These are phyloP conservation scores for Meloidogyne floridensis DNA, from an alignment of 1,140 invertebrate species.

Conservation along the genomic window DNA sequence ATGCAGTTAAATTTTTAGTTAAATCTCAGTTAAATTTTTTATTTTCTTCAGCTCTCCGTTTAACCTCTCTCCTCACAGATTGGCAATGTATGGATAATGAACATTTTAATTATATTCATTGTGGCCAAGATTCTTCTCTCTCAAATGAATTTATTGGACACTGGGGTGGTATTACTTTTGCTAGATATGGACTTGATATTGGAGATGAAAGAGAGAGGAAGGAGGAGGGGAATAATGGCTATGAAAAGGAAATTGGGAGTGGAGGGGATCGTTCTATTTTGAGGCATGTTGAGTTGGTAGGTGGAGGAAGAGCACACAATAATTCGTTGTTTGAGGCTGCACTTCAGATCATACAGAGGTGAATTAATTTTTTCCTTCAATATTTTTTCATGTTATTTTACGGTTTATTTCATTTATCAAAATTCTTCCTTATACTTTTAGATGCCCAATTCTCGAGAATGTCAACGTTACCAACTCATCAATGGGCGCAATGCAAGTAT, in stretches of 20 bases:
- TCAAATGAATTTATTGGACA: slow-evolving; percentile 73
- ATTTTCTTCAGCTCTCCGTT: slow-evolving; percentile 13
- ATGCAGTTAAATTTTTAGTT: slow-evolving; percentile 30
- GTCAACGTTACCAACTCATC: slow-evolving; percentile 83
- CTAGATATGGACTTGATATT: slow-evolving; percentile 82
- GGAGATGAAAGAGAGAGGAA: slow-evolving; percentile 24
- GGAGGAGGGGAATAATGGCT: not conserved
- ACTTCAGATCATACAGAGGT: slow-evolving; percentile 71
- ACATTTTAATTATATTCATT: slow-evolving; percentile 89
- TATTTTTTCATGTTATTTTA: not conserved
- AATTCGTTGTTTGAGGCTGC: slow-evolving; percentile 81
- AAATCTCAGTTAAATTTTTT: not conserved
- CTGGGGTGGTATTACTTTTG: slow-evolving; percentile 94
- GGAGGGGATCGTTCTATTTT: slow-evolving; percentile 72
- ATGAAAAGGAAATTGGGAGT: not conserved
- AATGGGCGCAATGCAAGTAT: slow-evolving; percentile 85
- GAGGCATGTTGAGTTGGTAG: slow-evolving; percentile 82
- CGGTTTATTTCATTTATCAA: not conserved
- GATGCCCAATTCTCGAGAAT: slow-evolving; percentile 78
- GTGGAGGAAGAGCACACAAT: slow-evolving; percentile 91
- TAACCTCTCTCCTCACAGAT: slow-evolving; percentile 74
- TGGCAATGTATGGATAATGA: slow-evolving; percentile 77
- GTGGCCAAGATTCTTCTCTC: slow-evolving; percentile 72
- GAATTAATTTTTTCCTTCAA: not conserved
- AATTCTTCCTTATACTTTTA: not conserved